Percentiles rank a stretch among this genome's conserved stretches.
These are phyloP conservation scores for Ernsta delagoae DNA, from an alignment of 2,888 invertebrate species.

Conservation along the genomic window DNA sequence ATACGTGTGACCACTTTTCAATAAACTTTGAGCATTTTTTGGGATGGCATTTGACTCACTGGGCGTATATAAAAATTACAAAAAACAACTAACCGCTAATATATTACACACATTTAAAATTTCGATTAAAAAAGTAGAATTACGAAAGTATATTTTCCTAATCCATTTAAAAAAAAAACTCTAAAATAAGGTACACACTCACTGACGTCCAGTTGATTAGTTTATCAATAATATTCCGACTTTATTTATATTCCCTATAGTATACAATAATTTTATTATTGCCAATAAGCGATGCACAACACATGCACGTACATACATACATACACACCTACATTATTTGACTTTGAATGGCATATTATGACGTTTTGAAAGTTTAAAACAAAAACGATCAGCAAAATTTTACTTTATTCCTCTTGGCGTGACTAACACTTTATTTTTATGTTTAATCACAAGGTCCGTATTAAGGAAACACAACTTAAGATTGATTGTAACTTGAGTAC, in stretches of 20 bases:
- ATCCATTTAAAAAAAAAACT: conserved; percentile 10
- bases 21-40: conserved; percentile 39
- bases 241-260: conserved; percentile 1
- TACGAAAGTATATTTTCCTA: conserved; percentile 21
- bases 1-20: conserved; percentile 3
- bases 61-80: conserved; percentile 32
- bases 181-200: conserved; percentile 25
- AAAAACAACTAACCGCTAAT: conserved; percentile 3
- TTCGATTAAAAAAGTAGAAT: conserved; percentile 14
- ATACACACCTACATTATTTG: not conserved
- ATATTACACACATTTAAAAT: conserved; percentile 6
- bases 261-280: conserved; percentile 17
- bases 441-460: no score
- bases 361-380: no score
- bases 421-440: no score
- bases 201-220: conserved; percentile 12
- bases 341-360: not conserved
- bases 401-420: no score
- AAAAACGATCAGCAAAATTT: no score
- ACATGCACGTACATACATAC: not conserved
- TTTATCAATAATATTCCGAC: not conserved
- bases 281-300: conserved; percentile 6
- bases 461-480: no score
- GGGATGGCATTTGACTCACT: conserved; percentile 39
- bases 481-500: no score